phyloP scores from a whole-genome alignment of 1,140 invertebrate genomes.

The Hermetia illucens region DNA sequence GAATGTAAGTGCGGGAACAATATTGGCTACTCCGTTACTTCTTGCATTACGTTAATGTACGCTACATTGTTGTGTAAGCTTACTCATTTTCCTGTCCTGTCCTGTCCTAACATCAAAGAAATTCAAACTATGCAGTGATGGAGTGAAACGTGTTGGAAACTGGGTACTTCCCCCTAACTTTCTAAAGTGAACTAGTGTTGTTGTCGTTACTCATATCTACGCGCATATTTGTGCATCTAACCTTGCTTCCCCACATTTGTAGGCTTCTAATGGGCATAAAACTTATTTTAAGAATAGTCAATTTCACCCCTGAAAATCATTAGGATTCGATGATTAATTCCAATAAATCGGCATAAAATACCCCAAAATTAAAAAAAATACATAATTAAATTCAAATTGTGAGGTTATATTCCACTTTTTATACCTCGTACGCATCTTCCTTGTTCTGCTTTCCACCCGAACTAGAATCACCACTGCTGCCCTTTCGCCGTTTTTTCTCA shows the following conservation, averaged over 20 bases:
- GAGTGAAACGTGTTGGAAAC: too few species aligned
- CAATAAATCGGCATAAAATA: not conserved
- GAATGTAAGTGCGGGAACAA: too few species aligned
- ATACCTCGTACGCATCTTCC: slow-evolving; percentile 11
- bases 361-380: not conserved
- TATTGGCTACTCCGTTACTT: too few species aligned
- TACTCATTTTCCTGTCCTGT: too few species aligned
- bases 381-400: not conserved
- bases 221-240: not conserved
- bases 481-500: slow-evolving; percentile 9
- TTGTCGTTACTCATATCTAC: too few species aligned
- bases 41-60: too few species aligned
- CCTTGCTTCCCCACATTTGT: not conserved
- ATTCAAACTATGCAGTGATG: too few species aligned
- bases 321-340: slow-evolving; percentile 2
- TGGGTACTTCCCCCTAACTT: too few species aligned
- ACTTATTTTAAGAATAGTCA: not conserved
- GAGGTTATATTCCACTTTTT: slow-evolving; percentile 1
- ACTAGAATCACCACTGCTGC: not conserved
- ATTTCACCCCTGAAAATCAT: not conserved
- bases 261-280: not conserved
- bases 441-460: slow-evolving; percentile 2
- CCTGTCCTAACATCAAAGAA: too few species aligned
- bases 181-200: too few species aligned
- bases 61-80: too few species aligned